Evolutionary conservation across 2,888 invertebrate species (phyloP).

Genomic region (Gastrophysa polygoni): DNA sequence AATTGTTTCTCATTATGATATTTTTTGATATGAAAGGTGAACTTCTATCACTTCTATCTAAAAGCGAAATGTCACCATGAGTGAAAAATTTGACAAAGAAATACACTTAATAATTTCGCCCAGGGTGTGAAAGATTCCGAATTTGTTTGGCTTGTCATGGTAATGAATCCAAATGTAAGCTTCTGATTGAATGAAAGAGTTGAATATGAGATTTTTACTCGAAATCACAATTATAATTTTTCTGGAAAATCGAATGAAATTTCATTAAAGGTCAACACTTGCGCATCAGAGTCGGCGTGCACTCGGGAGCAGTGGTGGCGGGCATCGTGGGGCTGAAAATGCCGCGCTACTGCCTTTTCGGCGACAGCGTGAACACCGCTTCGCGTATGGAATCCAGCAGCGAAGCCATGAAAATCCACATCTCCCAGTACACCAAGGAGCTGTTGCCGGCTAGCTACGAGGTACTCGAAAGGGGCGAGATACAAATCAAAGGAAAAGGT

Average conservation of each 20-base stretch:
- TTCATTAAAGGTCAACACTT: slow-evolving; percentile 75
- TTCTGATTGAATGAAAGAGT: too few relatives aligned
- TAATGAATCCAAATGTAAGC: too few relatives aligned
- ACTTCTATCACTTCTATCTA: too few relatives aligned
- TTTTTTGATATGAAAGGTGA: too few relatives aligned
- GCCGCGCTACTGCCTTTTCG: slow-evolving; percentile 88
- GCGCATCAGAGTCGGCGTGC: slow-evolving; percentile 84
- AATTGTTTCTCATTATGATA: too few relatives aligned
- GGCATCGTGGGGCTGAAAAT: slow-evolving; percentile 94
- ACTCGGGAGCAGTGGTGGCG: slow-evolving; percentile 90
- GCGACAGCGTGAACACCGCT: slow-evolving; percentile 90
- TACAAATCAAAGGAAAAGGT: slow-evolving; percentile 92
- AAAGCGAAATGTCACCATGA: too few relatives aligned
- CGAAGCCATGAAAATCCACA: slow-evolving; percentile 92
- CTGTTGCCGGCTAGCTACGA: slow-evolving; percentile 76
- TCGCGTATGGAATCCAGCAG: slow-evolving; percentile 93
- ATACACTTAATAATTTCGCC: too few relatives aligned
- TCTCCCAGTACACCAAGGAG: slow-evolving; percentile 86
- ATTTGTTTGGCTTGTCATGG: too few relatives aligned
- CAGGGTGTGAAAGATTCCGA: too few relatives aligned
- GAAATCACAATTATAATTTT: background rate
- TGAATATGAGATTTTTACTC: too few relatives aligned
- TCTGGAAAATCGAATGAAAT: background rate
- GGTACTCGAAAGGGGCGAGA: slow-evolving; percentile 80
- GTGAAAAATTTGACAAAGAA: too few relatives aligned